Evolutionary conservation across 2,888 invertebrate species (phyloP).

Genomic region (Agrotis ipsilon): DNA sequence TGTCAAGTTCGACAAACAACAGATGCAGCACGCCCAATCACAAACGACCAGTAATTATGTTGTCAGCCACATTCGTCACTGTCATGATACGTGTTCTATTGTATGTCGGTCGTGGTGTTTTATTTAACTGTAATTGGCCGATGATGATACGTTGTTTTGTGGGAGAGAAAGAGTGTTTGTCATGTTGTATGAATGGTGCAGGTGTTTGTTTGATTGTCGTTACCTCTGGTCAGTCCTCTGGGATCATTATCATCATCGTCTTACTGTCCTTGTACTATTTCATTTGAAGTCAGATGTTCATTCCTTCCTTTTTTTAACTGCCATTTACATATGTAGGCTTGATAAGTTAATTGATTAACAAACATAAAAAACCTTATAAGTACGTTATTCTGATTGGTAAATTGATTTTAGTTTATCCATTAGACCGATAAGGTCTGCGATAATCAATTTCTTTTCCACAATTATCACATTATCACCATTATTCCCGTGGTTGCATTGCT

Average conservation of each 20-base stretch:
- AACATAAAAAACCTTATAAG: neutral
- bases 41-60: slow-evolving; percentile 47
- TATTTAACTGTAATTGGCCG: slow-evolving; percentile 31
- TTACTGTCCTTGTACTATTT: neutral
- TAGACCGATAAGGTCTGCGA: slow-evolving; percentile 12
- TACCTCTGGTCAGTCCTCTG: too few species aligned
- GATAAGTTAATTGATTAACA: too few species aligned
- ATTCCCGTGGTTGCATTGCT: neutral
- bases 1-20: slow-evolving; percentile 50
- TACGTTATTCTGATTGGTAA: slow-evolving; percentile 14
- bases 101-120: slow-evolving; percentile 4
- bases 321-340: neutral
- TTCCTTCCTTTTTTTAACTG: neutral
- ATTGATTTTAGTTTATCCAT: slow-evolving; percentile 36
- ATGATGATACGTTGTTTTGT: slow-evolving; percentile 12
- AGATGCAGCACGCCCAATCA: slow-evolving; percentile 27
- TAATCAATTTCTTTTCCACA: slow-evolving; percentile 38
- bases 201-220: neutral
- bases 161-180: slow-evolving; percentile 27
- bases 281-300: neutral
- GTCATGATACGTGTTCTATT: slow-evolving; percentile 18
- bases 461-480: slow-evolving; percentile 9
- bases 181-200: slow-evolving; percentile 12
- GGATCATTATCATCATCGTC: neutral
- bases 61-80: slow-evolving; percentile 47